Conservation (phyloP, 2,113 vertebrate species). For the Platanista minor region DNA sequence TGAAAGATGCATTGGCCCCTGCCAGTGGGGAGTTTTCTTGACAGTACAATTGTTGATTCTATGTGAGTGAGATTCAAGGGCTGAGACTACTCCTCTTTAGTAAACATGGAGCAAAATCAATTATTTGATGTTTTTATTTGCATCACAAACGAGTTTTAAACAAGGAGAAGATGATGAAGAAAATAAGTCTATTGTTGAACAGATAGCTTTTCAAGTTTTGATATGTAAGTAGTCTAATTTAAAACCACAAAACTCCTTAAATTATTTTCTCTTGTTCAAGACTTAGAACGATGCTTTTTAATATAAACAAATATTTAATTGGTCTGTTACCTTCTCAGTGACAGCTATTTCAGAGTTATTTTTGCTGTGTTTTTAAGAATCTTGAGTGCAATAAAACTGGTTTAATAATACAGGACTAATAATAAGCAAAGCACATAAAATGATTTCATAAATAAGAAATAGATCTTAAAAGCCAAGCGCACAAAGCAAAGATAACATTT, state of each 20-base stretch:
- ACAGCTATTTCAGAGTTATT: background rate
- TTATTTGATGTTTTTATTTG: background rate
- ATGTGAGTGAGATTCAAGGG: background rate
- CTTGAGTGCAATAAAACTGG: conserved; percentile 16
- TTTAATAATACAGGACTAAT: background rate
- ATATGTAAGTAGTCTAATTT: background rate
- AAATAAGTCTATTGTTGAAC: background rate
- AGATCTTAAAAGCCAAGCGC: background rate
- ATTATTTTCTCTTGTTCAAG: background rate
- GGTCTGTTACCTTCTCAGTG: background rate
- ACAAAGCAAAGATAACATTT: conserved; percentile 9
- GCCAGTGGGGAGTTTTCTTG: background rate
- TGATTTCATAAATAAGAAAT: conserved; percentile 4
- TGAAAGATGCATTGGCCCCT: background rate
- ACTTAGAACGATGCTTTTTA: background rate
- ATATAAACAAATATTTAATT: conserved; percentile 28
- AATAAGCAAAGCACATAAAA: background rate
- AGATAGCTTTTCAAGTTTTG: conserved; percentile 5
- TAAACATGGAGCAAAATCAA: conserved; percentile 14
- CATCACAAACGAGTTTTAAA: background rate
- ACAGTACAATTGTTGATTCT: background rate
- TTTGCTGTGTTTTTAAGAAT: background rate
- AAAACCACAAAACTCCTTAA: background rate
- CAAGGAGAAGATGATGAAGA: background rate
- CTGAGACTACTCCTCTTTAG: background rate